Percentiles rank a stretch among this genome's conserved stretches.
Evolutionary conservation across 2,797 vertebrate genomes (phyloP).

Genomic region (Lepilemur ruficaudatus): DNA sequence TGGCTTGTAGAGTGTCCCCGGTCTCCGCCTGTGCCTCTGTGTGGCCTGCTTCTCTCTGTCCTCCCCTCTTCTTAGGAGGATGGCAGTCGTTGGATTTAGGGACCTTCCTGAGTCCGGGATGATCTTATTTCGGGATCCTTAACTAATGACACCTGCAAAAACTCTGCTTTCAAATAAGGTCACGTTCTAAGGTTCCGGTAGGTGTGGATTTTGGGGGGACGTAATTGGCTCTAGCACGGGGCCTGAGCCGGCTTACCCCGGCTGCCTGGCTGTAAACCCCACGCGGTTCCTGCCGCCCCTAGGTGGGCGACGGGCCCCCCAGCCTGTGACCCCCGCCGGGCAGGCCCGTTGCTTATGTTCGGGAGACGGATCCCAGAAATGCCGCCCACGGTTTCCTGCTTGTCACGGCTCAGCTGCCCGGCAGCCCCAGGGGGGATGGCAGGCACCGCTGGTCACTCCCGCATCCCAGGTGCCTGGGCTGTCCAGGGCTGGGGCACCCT

Average conservation of each 20-base stretch:
- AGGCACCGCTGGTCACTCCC: background rate
- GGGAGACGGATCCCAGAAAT: background rate
- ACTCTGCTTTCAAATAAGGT: background rate
- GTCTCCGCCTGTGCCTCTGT: background rate
- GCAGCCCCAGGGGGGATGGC: fast-evolving
- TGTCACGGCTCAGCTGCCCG: background rate
- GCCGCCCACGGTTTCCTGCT: background rate
- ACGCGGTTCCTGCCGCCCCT: background rate
- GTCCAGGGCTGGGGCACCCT: background rate
- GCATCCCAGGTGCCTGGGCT: background rate
- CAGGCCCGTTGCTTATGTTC: background rate
- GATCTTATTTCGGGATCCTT: background rate
- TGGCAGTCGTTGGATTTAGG: background rate
- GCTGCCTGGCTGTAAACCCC: background rate
- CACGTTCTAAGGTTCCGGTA: background rate
- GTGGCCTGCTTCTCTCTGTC: background rate
- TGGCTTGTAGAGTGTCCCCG: background rate
- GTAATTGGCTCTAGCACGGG: no score
- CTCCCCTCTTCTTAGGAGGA: background rate
- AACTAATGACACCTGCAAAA: background rate
- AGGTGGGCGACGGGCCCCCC: no score
- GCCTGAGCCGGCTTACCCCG: background rate
- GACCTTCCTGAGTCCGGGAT: background rate
- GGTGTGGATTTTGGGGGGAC: background rate
- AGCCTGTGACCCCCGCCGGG: background rate